These are phyloP conservation scores for Drosophila tsacasi DNA, from an alignment of 1,140 invertebrate species.

Conservation along the genomic window DNA sequence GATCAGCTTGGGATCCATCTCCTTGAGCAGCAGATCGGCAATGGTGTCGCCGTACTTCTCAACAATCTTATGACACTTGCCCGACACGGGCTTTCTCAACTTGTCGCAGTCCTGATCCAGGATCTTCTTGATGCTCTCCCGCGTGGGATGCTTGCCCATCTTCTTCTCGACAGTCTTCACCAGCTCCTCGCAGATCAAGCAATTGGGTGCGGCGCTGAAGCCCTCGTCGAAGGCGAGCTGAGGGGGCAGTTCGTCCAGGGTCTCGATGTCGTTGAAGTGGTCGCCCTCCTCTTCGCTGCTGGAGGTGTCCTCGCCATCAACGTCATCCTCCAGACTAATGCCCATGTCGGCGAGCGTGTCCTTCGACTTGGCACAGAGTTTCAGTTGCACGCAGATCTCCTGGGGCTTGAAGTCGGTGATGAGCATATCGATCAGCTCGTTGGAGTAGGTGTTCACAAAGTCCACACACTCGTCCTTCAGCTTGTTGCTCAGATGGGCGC, in stretches of 20 bases:
- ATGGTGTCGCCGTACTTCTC: slow-evolving; percentile 76
- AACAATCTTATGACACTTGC: slow-evolving; percentile 76
- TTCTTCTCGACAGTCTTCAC: slow-evolving; percentile 74
- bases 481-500: slow-evolving; percentile 88
- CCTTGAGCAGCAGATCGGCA: slow-evolving; percentile 66
- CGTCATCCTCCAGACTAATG: slow-evolving; percentile 57
- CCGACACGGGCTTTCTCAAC: slow-evolving; percentile 60
- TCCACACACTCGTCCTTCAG: slow-evolving; percentile 89
- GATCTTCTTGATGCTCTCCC: slow-evolving; percentile 67
- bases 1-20: slow-evolving; percentile 83
- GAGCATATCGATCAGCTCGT: slow-evolving; percentile 91
- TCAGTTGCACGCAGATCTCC: slow-evolving; percentile 91
- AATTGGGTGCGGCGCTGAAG: slow-evolving; percentile 62
- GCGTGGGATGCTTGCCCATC: slow-evolving; percentile 61
- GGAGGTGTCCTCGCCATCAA: slow-evolving; percentile 34
- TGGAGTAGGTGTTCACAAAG: slow-evolving; percentile 91
- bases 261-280: slow-evolving; percentile 60
- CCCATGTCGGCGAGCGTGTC: slow-evolving; percentile 67
- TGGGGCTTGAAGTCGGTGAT: slow-evolving; percentile 91
- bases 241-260: slow-evolving; percentile 52
- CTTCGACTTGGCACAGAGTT: slow-evolving; percentile 88
- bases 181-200: slow-evolving; percentile 74
- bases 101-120: slow-evolving; percentile 70
- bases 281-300: slow-evolving; percentile 60
- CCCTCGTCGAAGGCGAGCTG: slow-evolving; percentile 75